Conservation (phyloP, 2,888 invertebrate genomes). For the Bombyx huttoni region DNA sequence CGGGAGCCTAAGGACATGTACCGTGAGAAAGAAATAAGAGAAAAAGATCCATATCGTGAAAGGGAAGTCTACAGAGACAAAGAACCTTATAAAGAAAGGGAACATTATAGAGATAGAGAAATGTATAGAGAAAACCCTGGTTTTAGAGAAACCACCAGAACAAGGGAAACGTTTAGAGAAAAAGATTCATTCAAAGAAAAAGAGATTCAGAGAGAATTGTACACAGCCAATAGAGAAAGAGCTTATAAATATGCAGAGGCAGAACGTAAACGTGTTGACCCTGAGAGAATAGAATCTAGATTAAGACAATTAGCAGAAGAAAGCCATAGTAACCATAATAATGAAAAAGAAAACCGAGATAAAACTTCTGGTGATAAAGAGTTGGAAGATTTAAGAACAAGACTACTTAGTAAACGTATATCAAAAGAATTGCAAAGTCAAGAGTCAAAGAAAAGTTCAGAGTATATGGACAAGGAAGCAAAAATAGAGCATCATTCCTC, state of each 20-base stretch:
- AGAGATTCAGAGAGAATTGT: conserved; percentile 45
- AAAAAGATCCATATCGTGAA: conserved; percentile 29
- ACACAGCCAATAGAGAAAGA: conserved; percentile 37
- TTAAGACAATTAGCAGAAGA: conserved; percentile 51
- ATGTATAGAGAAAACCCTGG: conserved; percentile 28
- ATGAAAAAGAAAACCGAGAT: conserved; percentile 65
- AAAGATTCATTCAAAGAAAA: conserved; percentile 44
- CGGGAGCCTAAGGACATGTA: conserved; percentile 33
- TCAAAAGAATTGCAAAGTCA: conserved; percentile 75
- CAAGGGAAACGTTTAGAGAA: conserved; percentile 42
- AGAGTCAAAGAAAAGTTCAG: conserved; percentile 45
- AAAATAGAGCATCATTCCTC: conserved; percentile 49
- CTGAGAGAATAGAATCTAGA: conserved; percentile 54
- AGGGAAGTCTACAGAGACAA: conserved; percentile 37
- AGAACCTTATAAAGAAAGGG: conserved; percentile 28
- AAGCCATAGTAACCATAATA: conserved; percentile 40
- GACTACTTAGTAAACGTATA: conserved; percentile 78
- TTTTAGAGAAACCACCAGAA: conserved; percentile 35
- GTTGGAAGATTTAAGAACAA: conserved; percentile 82
- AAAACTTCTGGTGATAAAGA: conserved; percentile 71
- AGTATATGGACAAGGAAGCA: conserved; percentile 56
- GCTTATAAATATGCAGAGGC: conserved; percentile 49
- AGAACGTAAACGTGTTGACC: conserved; percentile 47
- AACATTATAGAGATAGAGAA: conserved; percentile 19
- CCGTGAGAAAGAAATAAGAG: conserved; percentile 42